phyloP scores from a whole-genome alignment of 2,888 invertebrate species.

The Lepidocyrtoides sp. region DNA sequence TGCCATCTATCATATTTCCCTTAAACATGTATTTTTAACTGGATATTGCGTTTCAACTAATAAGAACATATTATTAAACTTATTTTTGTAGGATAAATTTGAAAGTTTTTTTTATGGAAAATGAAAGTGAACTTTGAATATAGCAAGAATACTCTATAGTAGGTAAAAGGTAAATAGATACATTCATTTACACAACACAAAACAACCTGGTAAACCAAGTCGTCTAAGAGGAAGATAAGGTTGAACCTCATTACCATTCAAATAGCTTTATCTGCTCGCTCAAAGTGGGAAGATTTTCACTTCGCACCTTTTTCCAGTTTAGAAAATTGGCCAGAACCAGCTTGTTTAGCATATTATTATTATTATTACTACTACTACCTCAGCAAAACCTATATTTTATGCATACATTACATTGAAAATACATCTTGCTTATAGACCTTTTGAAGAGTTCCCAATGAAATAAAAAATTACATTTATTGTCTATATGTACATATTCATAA shows the following conservation, averaged over 20 bases:
- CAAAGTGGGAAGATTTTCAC: neutral
- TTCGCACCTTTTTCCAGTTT: slow-evolving; percentile 53
- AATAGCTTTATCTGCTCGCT: slow-evolving; percentile 74
- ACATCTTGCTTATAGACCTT: slow-evolving; percentile 1
- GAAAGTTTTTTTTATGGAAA: too few relatives aligned
- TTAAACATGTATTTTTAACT: too few relatives aligned
- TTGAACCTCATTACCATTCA: slow-evolving; percentile 80
- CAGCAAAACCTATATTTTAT: neutral
- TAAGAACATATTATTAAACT: neutral
- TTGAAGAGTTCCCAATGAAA: neutral
- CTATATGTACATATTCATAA: too few relatives aligned
- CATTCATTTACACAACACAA: too few relatives aligned
- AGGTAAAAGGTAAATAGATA: neutral
- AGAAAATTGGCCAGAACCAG: slow-evolving; percentile 59
- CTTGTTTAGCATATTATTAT: slow-evolving; percentile 64
- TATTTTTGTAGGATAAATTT: neutral
- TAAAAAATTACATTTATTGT: neutral
- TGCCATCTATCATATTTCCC: too few relatives aligned
- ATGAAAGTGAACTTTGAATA: slow-evolving; percentile 3
- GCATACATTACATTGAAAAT: neutral
- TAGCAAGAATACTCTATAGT: neutral
- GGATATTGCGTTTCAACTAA: neutral
- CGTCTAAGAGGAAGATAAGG: neutral
- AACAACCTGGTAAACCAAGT: neutral
- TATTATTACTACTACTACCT: neutral